These are phyloP conservation scores for Hydrozoanthus gracilis DNA, from an alignment of 92 coral and sea anemone species.

Conservation along the genomic window DNA sequence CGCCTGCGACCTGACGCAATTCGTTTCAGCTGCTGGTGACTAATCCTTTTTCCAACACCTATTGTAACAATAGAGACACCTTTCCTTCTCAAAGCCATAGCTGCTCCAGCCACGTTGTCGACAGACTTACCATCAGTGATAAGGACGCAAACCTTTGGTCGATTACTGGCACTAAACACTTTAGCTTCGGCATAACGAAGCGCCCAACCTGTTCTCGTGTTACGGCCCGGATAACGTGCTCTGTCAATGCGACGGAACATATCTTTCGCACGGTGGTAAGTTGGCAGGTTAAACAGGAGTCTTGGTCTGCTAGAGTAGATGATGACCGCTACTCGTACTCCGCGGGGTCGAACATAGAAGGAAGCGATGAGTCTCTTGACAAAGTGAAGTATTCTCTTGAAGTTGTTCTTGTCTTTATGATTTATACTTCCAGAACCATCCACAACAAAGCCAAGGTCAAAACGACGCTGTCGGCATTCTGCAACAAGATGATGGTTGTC, in stretches of 20 bases:
- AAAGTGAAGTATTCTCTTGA: conserved; percentile 66
- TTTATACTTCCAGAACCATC: conserved; percentile 88
- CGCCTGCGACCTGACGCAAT: conserved; percentile 29
- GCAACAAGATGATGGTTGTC: neutral
- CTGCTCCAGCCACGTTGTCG: conserved; percentile 20
- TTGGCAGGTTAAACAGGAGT: conserved; percentile 63
- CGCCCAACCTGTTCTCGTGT: conserved; percentile 2
- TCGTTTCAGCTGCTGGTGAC: neutral
- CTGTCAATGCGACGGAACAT: conserved; percentile 62
- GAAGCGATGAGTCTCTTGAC: conserved; percentile 74
- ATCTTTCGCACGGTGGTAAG: conserved; percentile 37
- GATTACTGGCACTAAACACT: conserved; percentile 6
- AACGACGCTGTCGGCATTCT: conserved; percentile 46
- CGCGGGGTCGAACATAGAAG: conserved; percentile 62
- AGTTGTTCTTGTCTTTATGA: conserved; percentile 42
- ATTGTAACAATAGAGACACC: conserved; percentile 16
- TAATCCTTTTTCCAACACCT: neutral
- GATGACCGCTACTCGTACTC: conserved; percentile 76
- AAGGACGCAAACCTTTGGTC: conserved; percentile 34
- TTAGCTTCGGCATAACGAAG: neutral
- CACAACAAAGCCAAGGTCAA: conserved; percentile 79
- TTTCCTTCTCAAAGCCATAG: neutral
- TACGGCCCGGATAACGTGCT: conserved; percentile 39
- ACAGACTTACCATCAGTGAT: conserved; percentile 20
- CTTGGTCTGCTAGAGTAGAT: conserved; percentile 64